phyloP scores from a whole-genome alignment of 1,140 invertebrate genomes.

The Caenorhabditis inopinata region DNA sequence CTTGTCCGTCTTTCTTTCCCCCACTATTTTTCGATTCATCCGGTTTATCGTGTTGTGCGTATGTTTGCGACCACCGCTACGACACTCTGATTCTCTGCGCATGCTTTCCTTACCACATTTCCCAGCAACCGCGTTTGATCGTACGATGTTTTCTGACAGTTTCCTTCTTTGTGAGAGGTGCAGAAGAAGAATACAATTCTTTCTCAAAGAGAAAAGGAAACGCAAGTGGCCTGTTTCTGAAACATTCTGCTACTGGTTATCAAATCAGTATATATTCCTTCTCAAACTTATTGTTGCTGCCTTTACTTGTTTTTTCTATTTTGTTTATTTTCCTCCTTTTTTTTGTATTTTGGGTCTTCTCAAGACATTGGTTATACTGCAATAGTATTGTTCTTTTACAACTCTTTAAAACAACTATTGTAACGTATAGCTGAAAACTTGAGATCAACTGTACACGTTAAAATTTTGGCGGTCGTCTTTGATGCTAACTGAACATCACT shows the following conservation, averaged over 20 bases:
- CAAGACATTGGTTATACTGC: neutral
- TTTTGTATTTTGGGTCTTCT: neutral
- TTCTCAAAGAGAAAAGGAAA: neutral
- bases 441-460: conserved; percentile 13
- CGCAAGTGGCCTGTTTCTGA: neutral
- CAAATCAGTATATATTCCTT: conserved; percentile 12
- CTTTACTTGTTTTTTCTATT: neutral
- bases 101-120: neutral
- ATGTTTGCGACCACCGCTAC: conserved; percentile 25
- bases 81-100: conserved; percentile 29
- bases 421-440: neutral
- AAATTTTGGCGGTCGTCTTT: neutral
- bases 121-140: conserved; percentile 25
- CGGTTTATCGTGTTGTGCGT: conserved; percentile 29
- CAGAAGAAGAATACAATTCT: neutral
- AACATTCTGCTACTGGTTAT: conserved; percentile 11
- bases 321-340: neutral
- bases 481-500: neutral
- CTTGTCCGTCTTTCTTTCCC: neutral
- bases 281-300: neutral
- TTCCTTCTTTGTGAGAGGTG: neutral
- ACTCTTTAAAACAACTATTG: neutral
- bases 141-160: conserved; percentile 32
- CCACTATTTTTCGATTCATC: neutral
- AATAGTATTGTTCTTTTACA: neutral